Conservation (phyloP, 30 jellyfish, hydroid and myxozoan species). For the Aurelia aurita region DNA sequence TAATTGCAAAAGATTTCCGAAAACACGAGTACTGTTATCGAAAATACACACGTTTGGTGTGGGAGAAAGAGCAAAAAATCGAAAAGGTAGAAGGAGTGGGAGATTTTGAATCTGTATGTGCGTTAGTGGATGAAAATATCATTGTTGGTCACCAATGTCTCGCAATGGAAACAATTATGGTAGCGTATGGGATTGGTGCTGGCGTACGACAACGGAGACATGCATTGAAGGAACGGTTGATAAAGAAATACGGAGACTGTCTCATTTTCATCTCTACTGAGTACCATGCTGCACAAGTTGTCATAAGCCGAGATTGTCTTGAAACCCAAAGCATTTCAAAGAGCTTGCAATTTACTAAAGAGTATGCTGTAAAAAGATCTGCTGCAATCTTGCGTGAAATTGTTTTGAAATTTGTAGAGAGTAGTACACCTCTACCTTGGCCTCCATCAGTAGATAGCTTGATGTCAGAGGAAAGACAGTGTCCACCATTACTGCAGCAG, state of each 20-base stretch:
- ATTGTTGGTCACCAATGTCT: slow-evolving; percentile 48
- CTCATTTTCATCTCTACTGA: slow-evolving; percentile 21
- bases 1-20: slow-evolving; percentile 61
- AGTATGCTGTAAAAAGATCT: neutral
- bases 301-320: slow-evolving; percentile 54
- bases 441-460: slow-evolving; percentile 54
- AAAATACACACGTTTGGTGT: slow-evolving; percentile 35
- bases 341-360: neutral
- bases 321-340: slow-evolving; percentile 5
- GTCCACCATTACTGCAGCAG: slow-evolving; percentile 14
- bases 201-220: slow-evolving; percentile 32
- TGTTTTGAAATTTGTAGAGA: neutral
- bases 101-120: slow-evolving; percentile 28
- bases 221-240: slow-evolving; percentile 40
- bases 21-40: slow-evolving; percentile 46
- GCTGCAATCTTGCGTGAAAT: slow-evolving; percentile 27
- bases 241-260: slow-evolving; percentile 24
- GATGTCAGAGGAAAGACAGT: slow-evolving; percentile 18
- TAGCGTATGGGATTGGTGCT: slow-evolving; percentile 10
- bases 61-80: slow-evolving; percentile 3
- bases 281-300: slow-evolving; percentile 34
- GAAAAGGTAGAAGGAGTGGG: slow-evolving; percentile 22
- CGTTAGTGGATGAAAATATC: slow-evolving; percentile 30
- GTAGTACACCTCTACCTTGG: slow-evolving; percentile 35
- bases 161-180: slow-evolving; percentile 54